Percentiles rank a stretch among this genome's conserved stretches.
phyloP scores from a whole-genome alignment of 2,888 invertebrate genomes.

The Stegophylla sp. region DNA sequence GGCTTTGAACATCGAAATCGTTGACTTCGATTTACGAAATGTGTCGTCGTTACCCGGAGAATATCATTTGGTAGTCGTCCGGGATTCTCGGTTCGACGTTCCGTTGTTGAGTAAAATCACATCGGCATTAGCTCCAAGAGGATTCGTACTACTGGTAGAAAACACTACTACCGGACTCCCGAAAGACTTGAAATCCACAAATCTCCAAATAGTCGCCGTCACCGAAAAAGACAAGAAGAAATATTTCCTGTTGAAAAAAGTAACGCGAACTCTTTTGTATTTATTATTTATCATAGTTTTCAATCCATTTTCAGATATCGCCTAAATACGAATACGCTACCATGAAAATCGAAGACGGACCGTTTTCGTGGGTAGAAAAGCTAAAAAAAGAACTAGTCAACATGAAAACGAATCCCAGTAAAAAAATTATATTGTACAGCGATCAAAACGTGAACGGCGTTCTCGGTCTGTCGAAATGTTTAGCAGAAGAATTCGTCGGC shows the following conservation, averaged over 20 bases:
- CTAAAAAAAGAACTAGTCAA: slow-evolving; percentile 14
- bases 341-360: slow-evolving; percentile 33
- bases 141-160: slow-evolving; percentile 44
- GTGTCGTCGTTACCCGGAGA: background rate
- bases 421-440: slow-evolving; percentile 43
- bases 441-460: slow-evolving; percentile 41
- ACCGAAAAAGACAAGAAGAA: slow-evolving; percentile 21
- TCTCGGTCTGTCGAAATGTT: slow-evolving; percentile 45
- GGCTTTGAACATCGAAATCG: slow-evolving; percentile 30
- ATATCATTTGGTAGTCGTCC: slow-evolving; percentile 30
- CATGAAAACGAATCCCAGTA: background rate
- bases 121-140: slow-evolving; percentile 11
- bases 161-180: background rate
- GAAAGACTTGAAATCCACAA: background rate
- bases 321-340: slow-evolving; percentile 35
- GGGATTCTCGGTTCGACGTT: slow-evolving; percentile 19
- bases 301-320: background rate
- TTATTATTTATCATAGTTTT: background rate
- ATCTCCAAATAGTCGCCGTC: slow-evolving; percentile 26
- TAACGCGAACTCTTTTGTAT: background rate
- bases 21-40: slow-evolving; percentile 24
- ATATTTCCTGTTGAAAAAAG: slow-evolving; percentile 43
- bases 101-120: slow-evolving; percentile 33
- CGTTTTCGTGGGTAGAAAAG: slow-evolving; percentile 31
- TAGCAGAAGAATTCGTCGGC: slow-evolving; percentile 38